Conservation (phyloP, 2,888 invertebrate genomes). For the Pyralis farinalis region DNA sequence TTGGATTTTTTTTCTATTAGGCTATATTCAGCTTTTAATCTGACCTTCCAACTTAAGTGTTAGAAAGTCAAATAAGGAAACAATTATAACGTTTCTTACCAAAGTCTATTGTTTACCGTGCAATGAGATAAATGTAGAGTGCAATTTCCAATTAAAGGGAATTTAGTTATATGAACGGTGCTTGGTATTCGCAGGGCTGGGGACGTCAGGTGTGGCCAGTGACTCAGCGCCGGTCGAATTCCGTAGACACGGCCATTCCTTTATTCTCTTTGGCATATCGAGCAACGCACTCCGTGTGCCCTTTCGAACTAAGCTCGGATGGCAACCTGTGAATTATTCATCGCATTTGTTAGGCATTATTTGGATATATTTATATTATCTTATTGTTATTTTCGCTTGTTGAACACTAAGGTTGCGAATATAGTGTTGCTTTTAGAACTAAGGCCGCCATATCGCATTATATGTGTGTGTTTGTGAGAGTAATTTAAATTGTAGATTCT, state of each 20-base stretch:
- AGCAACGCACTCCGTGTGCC: constrained; percentile 62
- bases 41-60: too few relatives aligned
- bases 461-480: too few relatives aligned
- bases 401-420: too few relatives aligned
- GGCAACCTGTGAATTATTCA: constrained; percentile 45
- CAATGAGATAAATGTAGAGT: background rate
- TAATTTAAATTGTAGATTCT: too few relatives aligned
- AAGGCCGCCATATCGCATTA: too few relatives aligned
- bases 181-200: constrained; percentile 54
- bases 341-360: constrained; percentile 37
- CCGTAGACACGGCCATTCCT: constrained; percentile 71
- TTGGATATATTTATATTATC: constrained; percentile 15
- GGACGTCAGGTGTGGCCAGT: constrained; percentile 75
- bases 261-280: constrained; percentile 56
- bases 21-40: too few relatives aligned
- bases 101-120: background rate
- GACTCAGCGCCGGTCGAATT: constrained; percentile 69
- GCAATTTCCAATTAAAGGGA: constrained; percentile 39
- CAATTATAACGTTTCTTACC: too few relatives aligned
- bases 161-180: constrained; percentile 25
- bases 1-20: too few relatives aligned
- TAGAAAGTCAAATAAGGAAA: background rate
- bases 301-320: constrained; percentile 52
- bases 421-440: too few relatives aligned
- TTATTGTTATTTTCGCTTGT: background rate